Evolutionary conservation across 2,113 vertebrate species (phyloP).

Genomic region (Microcebus griseorufus): DNA sequence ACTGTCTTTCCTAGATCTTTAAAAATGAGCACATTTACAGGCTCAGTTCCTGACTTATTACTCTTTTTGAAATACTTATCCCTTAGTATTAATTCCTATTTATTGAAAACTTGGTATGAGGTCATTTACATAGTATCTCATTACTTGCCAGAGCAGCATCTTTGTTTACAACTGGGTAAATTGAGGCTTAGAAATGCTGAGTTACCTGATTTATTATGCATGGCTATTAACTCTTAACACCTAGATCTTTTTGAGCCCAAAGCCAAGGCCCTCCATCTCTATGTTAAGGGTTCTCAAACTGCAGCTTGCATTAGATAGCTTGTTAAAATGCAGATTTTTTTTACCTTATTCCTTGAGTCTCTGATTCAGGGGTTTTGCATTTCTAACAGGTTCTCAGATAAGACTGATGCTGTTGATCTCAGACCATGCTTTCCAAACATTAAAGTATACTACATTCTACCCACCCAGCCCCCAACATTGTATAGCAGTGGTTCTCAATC

Average conservation of each 20-base stretch:
- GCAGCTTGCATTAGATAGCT: not conserved
- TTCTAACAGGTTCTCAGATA: not conserved
- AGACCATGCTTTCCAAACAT: not conserved
- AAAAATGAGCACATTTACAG: not conserved
- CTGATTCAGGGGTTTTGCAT: not conserved
- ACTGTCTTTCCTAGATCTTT: not conserved
- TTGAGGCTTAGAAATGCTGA: not conserved
- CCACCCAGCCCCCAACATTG: not conserved
- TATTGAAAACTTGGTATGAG: not conserved
- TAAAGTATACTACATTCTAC: not conserved
- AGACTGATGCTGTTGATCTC: not conserved
- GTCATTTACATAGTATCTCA: not conserved
- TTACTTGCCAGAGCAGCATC: not conserved
- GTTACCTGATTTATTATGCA: conserved; percentile 10
- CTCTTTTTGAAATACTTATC: conserved; percentile 19
- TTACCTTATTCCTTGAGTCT: not conserved
- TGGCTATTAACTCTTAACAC: not conserved
- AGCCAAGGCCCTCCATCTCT: not conserved
- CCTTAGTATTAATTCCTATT: not conserved
- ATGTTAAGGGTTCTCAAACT: not conserved
- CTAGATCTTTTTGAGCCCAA: not conserved
- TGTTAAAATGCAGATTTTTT: not conserved
- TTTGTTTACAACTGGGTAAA: not conserved
- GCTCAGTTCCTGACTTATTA: not conserved
- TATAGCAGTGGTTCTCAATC: not conserved